Conservation (phyloP, 1,140 invertebrate species). For the Ladona fulva region DNA sequence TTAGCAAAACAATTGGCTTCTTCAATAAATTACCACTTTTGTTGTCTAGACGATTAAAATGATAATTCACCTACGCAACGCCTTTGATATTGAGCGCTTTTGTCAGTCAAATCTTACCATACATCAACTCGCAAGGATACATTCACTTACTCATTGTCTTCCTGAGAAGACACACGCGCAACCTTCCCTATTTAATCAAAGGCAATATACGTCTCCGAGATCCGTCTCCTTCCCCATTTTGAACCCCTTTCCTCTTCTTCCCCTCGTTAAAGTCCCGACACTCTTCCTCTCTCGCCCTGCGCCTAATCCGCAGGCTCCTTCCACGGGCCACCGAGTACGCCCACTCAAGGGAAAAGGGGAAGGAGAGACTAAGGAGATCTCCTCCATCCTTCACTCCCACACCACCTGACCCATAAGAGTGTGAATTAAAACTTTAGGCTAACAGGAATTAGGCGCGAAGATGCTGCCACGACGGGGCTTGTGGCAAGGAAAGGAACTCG, state of each 20-base stretch:
- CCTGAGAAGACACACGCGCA: no score
- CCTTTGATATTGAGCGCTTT: no score
- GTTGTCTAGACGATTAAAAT: no score
- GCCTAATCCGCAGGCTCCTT: not conserved
- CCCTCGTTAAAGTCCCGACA: no score
- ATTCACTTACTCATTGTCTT: no score
- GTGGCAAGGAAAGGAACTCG: not conserved
- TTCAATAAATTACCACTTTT: no score
- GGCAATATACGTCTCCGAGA: not conserved
- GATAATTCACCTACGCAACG: no score
- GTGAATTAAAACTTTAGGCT: constrained; percentile 47
- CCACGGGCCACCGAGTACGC: not conserved
- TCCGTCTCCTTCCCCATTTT: not conserved
- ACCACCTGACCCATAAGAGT: constrained; percentile 32
- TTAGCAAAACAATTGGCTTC: no score
- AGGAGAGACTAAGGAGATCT: constrained; percentile 32
- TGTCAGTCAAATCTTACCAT: no score
- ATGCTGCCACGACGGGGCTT: not conserved
- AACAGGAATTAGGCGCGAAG: constrained; percentile 36
- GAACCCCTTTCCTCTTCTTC: not conserved
- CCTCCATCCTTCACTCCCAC: constrained; percentile 37
- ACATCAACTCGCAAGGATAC: no score
- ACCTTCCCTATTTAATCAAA: no score
- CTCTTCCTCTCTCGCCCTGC: not conserved
- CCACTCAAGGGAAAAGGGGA: constrained; percentile 9